Conservation (phyloP, 64 coral and sea anemone genomes). For the Stylophora pistillata region DNA sequence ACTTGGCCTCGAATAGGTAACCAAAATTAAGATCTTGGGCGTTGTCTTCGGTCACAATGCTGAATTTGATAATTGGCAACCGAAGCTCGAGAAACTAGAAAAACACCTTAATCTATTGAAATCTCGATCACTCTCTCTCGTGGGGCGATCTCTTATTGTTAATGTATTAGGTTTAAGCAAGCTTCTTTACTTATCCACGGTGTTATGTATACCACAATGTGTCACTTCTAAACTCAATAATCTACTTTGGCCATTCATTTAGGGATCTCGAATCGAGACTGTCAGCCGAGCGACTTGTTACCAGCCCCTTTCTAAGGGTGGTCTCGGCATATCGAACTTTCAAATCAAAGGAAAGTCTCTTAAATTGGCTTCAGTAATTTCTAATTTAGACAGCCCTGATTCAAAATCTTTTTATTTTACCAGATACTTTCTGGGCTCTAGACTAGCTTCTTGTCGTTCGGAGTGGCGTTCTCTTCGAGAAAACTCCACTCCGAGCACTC, state of each 20-base stretch:
- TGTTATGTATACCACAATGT: background rate
- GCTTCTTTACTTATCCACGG: background rate
- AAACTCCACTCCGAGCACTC: background rate
- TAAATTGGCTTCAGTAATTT: background rate
- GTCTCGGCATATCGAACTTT: background rate
- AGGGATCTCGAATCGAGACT: background rate
- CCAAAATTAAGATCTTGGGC: conserved; percentile 6
- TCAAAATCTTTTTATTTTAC: background rate
- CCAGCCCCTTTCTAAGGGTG: background rate
- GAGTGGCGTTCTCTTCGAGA: background rate
- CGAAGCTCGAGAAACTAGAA: background rate
- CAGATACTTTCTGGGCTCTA: background rate
- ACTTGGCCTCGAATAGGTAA: background rate
- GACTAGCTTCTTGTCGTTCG: background rate
- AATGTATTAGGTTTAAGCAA: background rate
- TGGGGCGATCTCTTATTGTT: background rate
- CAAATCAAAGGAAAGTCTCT: background rate
- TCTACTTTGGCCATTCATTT: background rate
- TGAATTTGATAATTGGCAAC: background rate
- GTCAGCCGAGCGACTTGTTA: background rate
- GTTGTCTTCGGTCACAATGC: background rate
- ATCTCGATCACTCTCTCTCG: background rate
- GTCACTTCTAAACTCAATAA: background rate
- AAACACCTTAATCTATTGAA: conserved; percentile 2
- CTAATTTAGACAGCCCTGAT: background rate